These are phyloP conservation scores for Drosophila sucinea DNA, from an alignment of 1,140 invertebrate genomes.

Conservation along the genomic window DNA sequence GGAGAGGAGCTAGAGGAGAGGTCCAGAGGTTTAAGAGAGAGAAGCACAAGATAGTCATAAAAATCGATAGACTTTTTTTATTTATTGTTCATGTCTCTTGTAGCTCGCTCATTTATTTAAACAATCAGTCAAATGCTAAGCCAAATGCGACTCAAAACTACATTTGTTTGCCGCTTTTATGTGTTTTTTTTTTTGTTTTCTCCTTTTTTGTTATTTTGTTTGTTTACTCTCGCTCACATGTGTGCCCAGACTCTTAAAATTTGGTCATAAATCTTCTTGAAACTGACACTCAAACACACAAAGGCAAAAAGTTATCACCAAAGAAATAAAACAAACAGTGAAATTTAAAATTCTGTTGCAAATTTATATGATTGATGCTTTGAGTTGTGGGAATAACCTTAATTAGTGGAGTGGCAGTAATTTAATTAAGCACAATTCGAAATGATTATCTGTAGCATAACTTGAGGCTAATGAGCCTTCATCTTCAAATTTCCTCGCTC, in stretches of 20 bases:
- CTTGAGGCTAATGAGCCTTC: constrained; percentile 64
- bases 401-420: constrained; percentile 71
- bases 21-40: background rate
- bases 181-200: background rate
- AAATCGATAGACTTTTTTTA: constrained; percentile 57
- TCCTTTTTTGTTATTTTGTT: constrained; percentile 23
- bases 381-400: constrained; percentile 20
- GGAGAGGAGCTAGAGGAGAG: background rate
- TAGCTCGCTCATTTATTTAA: constrained; percentile 50
- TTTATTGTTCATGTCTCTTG: constrained; percentile 17
- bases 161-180: constrained; percentile 47
- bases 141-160: constrained; percentile 61
- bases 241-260: constrained; percentile 32
- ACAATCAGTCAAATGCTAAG: constrained; percentile 51
- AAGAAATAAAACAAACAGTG: constrained; percentile 22
- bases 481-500: constrained; percentile 3
- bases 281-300: constrained; percentile 41
- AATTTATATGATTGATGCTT: constrained; percentile 19
- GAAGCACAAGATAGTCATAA: background rate
- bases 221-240: constrained; percentile 50
- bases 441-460: constrained; percentile 51
- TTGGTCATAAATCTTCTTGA: constrained; percentile 68
- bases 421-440: constrained; percentile 71
- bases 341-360: constrained; percentile 48
- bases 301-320: constrained; percentile 3